A percentile compares a stretch with the other conserved stretches of the same genome.
These are phyloP conservation scores for Meteorus colon DNA, from an alignment of 2,888 invertebrate species.

Conservation along the genomic window DNA sequence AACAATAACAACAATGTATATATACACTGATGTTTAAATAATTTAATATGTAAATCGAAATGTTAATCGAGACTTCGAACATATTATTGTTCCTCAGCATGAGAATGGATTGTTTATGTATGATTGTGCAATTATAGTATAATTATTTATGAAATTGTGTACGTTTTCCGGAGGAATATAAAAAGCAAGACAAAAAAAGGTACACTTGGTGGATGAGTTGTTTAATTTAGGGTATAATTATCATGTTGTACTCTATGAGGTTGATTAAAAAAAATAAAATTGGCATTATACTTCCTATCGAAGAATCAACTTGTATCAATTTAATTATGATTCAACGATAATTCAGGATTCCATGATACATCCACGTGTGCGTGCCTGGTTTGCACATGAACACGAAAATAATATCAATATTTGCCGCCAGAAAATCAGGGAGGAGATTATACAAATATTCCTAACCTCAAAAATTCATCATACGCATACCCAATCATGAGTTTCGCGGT, in stretches of 20 bases:
- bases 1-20: slow-evolving; percentile 38
- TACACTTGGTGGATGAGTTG: slow-evolving; percentile 35
- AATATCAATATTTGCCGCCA: slow-evolving; percentile 8
- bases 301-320: not conserved
- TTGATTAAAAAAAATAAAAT: slow-evolving; percentile 53
- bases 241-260: slow-evolving; percentile 51
- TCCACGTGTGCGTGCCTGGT: no score
- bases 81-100: slow-evolving; percentile 14
- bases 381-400: not conserved
- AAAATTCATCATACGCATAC: slow-evolving; percentile 11
- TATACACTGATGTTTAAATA: slow-evolving; percentile 27
- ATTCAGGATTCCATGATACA: not conserved
- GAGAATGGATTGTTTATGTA: slow-evolving; percentile 23
- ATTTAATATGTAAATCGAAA: slow-evolving; percentile 17
- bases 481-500: slow-evolving; percentile 66
- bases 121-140: slow-evolving; percentile 34
- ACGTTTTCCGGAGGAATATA: slow-evolving; percentile 35
- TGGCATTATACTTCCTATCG: slow-evolving; percentile 52
- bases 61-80: not conserved
- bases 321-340: not conserved
- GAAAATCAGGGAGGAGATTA: not conserved
- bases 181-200: not conserved
- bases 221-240: slow-evolving; percentile 49
- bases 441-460: slow-evolving; percentile 1
- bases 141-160: slow-evolving; percentile 42